A percentile compares a stretch with the other conserved stretches of the same genome.
phyloP scores from a whole-genome alignment of 53 echinoderm and acorn worm genomes.

The Hippasteria phrygiana region DNA sequence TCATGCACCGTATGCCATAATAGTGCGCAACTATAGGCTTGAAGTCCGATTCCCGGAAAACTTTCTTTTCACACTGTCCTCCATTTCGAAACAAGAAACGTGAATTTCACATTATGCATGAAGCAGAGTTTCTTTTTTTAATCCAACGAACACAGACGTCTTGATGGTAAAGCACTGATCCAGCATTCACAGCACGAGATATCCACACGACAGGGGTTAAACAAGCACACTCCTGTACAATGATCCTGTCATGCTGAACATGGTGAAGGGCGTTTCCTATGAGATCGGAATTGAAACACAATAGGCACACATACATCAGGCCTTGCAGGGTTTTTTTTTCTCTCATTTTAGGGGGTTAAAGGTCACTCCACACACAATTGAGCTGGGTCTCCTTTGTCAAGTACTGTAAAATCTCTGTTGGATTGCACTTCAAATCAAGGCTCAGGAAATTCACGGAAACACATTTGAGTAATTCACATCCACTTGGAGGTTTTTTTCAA shows the following conservation, averaged over 20 bases:
- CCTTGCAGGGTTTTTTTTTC: background rate
- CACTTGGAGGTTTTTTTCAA: background rate
- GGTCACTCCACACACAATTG: background rate
- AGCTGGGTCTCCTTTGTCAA: background rate
- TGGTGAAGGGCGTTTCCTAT: constrained; percentile 1
- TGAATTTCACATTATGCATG: too few relatives aligned
- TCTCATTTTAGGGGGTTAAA: background rate
- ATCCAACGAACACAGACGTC: background rate
- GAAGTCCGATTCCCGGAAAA: background rate
- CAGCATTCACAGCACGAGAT: background rate
- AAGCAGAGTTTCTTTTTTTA: too few relatives aligned
- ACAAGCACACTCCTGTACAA: background rate
- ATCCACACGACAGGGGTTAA: background rate
- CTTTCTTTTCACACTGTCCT: too few relatives aligned
- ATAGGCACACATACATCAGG: constrained; percentile 52
- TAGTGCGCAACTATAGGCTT: too few relatives aligned
- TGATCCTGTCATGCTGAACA: background rate
- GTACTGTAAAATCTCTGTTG: background rate
- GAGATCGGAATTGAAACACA: constrained; percentile 52
- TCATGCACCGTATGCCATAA: too few relatives aligned
- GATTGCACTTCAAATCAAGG: background rate
- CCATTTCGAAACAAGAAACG: background rate
- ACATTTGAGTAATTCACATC: background rate
- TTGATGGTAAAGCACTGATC: background rate
- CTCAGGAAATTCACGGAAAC: background rate